Conservation (phyloP, 2,797 vertebrate genomes). For the Molossus molossus region DNA sequence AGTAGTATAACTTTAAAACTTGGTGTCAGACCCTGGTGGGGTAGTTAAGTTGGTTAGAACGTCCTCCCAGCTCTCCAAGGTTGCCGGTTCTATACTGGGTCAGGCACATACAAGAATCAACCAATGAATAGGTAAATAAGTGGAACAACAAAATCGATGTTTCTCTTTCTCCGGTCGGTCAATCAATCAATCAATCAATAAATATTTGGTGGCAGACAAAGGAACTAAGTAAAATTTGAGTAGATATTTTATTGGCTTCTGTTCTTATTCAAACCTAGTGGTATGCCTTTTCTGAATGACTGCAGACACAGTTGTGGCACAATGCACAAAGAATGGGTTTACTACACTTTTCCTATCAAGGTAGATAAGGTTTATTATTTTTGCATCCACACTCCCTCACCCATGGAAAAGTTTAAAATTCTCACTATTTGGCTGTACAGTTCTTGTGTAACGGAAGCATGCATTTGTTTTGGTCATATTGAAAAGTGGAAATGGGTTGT, state of each 20-base stretch:
- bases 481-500: constrained; percentile 34
- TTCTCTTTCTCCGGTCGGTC: background rate
- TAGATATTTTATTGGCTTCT: background rate
- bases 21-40: background rate
- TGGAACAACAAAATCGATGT: background rate
- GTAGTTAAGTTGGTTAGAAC: background rate
- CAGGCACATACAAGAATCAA: background rate
- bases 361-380: background rate
- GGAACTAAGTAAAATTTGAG: constrained; percentile 20
- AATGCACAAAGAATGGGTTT: background rate
- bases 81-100: background rate
- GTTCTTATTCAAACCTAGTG: background rate
- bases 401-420: background rate
- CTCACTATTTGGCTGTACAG: background rate
- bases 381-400: background rate
- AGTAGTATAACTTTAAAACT: background rate
- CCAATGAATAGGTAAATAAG: background rate
- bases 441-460: constrained; percentile 12
- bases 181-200: background rate
- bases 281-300: background rate
- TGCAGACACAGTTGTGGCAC: background rate
- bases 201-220: background rate
- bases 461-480: background rate
- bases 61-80: background rate
- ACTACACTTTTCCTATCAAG: background rate